Percentiles rank a stretch among this genome's conserved stretches.
Evolutionary conservation across 2,113 vertebrate genomes (phyloP).

Genomic region (Heptranchias perlo): DNA sequence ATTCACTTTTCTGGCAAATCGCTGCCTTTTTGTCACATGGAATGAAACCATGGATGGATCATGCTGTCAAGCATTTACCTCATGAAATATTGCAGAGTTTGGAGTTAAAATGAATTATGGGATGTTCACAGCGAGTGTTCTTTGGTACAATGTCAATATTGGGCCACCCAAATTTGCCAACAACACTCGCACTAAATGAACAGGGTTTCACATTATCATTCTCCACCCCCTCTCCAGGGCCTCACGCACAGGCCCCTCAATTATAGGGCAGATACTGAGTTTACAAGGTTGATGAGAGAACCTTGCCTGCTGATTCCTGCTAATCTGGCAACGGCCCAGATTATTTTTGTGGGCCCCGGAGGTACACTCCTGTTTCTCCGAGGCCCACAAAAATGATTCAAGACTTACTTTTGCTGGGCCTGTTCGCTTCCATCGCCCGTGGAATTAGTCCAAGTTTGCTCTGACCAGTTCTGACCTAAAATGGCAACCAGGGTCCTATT

Average conservation of each 20-base stretch:
- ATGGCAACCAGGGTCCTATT: too few species aligned
- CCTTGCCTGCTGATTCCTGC: background rate
- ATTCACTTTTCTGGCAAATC: conserved; percentile 9
- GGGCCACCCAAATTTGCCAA: background rate
- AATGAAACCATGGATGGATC: background rate
- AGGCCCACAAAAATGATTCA: too few species aligned
- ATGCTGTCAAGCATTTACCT: background rate
- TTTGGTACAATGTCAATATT: too few species aligned
- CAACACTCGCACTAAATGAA: background rate
- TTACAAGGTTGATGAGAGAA: background rate
- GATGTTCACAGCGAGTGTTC: background rate
- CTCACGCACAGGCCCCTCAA: background rate
- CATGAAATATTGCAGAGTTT: background rate
- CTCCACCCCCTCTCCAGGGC: background rate
- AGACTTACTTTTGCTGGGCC: too few species aligned
- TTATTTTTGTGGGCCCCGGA: too few species aligned
- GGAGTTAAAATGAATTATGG: background rate
- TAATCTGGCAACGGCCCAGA: too few species aligned
- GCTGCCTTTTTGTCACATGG: background rate
- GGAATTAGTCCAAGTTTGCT: too few species aligned
- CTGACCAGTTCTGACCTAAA: too few species aligned
- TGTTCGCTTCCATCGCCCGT: too few species aligned
- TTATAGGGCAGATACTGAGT: background rate
- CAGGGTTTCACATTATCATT: too few species aligned
- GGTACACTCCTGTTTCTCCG: too few species aligned